Conservation (phyloP, 2,888 invertebrate genomes). For the Cabera pusaria region DNA sequence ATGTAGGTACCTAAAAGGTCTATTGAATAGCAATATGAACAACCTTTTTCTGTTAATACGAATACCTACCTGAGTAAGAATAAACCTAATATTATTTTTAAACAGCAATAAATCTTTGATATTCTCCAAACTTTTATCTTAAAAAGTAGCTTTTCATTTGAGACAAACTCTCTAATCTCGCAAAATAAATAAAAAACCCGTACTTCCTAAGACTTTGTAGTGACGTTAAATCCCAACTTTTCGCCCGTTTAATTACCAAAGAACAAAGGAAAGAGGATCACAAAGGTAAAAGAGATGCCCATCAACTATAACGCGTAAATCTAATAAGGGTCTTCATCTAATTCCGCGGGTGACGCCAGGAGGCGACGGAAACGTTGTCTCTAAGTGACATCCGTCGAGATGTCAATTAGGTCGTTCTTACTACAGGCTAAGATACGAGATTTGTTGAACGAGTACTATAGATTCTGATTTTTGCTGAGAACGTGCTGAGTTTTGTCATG, state of each 20-base stretch:
- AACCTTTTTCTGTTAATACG: too few species aligned
- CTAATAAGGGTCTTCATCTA: conserved; percentile 40
- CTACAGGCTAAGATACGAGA: conserved; percentile 1
- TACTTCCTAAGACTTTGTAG: conserved; percentile 11
- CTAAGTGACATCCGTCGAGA: conserved; percentile 59
- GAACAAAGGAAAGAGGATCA: conserved; percentile 27
- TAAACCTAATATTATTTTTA: too few species aligned
- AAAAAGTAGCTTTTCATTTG: background rate
- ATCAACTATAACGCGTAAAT: conserved; percentile 36
- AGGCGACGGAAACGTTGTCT: conserved; percentile 29
- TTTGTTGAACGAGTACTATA: background rate
- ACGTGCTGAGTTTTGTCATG: too few species aligned
- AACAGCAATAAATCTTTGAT: too few species aligned
- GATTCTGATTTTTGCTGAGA: too few species aligned
- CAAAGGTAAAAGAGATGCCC: conserved; percentile 34
- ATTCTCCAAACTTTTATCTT: too few species aligned
- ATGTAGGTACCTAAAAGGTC: too few species aligned
- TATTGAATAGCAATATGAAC: too few species aligned
- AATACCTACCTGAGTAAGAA: too few species aligned
- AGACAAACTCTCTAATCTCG: background rate
- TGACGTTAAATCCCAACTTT: conserved; percentile 18
- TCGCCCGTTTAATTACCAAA: conserved; percentile 20
- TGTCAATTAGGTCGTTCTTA: conserved; percentile 54
- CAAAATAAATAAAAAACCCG: conserved; percentile 11
- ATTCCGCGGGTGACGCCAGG: conserved; percentile 38